Evolutionary conservation across 2,888 invertebrate species (phyloP).

Genomic region (Caenorhabditis zanzibari): DNA sequence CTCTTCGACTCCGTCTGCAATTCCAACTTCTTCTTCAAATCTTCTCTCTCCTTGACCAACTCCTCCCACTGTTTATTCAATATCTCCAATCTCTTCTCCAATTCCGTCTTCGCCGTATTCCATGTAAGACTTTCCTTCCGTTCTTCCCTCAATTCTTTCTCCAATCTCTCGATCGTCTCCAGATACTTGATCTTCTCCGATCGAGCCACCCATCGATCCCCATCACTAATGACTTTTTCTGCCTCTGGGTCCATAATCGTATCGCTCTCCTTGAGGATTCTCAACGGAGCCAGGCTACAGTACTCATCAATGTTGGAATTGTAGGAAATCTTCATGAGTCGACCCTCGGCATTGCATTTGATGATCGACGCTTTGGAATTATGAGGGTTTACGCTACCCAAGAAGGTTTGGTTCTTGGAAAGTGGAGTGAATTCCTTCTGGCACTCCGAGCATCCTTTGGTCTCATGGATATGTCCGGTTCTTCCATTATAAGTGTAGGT

Average conservation of each 20-base stretch:
- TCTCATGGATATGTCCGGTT: background rate
- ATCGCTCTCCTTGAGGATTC: background rate
- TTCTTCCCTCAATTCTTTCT: background rate
- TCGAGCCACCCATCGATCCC: background rate
- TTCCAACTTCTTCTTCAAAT: too few species aligned
- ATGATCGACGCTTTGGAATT: background rate
- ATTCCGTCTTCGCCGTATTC: background rate
- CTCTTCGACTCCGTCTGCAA: too few species aligned
- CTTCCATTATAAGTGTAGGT: background rate
- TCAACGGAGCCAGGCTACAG: background rate
- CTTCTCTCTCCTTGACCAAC: background rate
- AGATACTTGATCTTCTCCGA: background rate
- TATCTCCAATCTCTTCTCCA: background rate
- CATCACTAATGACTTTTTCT: background rate
- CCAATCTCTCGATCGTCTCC: background rate
- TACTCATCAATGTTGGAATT: background rate
- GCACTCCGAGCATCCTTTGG: background rate
- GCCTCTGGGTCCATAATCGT: background rate
- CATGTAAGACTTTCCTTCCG: background rate
- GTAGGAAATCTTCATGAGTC: background rate
- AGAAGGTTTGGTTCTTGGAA: background rate
- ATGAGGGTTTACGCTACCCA: background rate
- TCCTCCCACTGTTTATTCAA: background rate
- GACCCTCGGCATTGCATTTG: background rate
- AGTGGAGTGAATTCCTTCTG: background rate